Evolutionary conservation across 2,888 invertebrate genomes (phyloP), one percentile per base, ranked within the genome.

Genomic region (Volucella bombylans): DNA sequence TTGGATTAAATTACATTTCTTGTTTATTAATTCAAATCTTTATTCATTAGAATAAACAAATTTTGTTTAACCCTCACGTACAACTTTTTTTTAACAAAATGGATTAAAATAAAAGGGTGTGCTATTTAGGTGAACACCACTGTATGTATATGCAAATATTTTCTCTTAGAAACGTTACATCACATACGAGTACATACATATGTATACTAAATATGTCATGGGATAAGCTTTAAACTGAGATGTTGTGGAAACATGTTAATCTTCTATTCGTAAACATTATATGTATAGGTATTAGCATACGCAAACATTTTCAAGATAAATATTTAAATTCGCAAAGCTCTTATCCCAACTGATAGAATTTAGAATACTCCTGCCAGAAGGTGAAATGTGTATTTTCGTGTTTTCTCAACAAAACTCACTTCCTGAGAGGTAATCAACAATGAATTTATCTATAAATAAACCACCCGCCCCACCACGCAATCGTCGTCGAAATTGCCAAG

Each of bases 391-490:
- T 78, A 78, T 61, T 52, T 38, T 54, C 18, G 23, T 50, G 78
- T 71, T 78, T 73, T 47, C 49, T 79, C 74, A 79, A 79, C 72
- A 72, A 52, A 65, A 79, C 12, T 72, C 78, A 78, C 39, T 78
- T 78, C 78, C 69, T 71, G 69, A 78, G 69, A 50, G 78, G 64
- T 49, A 55, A 18, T 15, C 47, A 49, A 50, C 47, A 14, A 43
- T 12, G 8, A 59, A 49, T 14, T 15, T 64, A 39, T 72, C 65
- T 79, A 79, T 72, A 79, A 79, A 79, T 79, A 79, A 67, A 79
- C 23, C 77, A 77, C 39, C 18, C 14, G 14, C 47, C n/a, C 8
- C 38, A 23, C 15, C 43, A 74, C 49, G 23, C 57, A 74, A 52
- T 50, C 59, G 15, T 67, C 38, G 10, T 23, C n/a, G 14, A 11